Base-by-base conservation (phyloP, 2,797 vertebrate genomes). In the Staurois parvus region DNA sequence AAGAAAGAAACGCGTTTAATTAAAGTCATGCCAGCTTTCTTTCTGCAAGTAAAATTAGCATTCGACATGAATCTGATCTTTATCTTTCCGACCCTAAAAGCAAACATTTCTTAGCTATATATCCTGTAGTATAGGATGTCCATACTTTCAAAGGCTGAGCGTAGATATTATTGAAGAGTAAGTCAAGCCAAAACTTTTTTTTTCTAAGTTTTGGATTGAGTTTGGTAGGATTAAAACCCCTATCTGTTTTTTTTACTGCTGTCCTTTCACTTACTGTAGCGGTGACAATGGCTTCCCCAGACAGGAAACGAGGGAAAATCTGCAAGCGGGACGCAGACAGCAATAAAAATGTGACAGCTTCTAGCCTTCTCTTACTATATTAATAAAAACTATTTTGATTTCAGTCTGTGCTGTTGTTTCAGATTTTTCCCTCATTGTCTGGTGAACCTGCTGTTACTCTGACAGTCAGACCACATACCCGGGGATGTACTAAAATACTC, bases 21-120 rank as follows among this genome's bases (percentile, higher is more conserved):
- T 81, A 70, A 86, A 77, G 59, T 24, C 30, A 29, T 11, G 78
- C 62, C 84, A 80, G 74, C 15, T 37, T 79, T 45, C 81, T 78
- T 76, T 81, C 72, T 76, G 37, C 59, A 76, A 70, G 69, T 79
- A 7, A 79, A 79, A 84, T 68, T 78, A 72, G 52, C 72, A 30
- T n/a, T 17, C 64, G 13, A n/a, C 48, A 48, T 56, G 34, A 73
- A 83, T 73, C 69, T 59, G 75, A 64, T 86, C 30, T 68, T 59
- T 68, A 86, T 83, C 80, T 77, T 24, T 13, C 30, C 2, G 42
- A 28, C 21, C 19, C n/a, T 68, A 62, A 72, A 82, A 68, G 75
- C 37, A 79, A 83, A 67, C 56, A 34, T 30, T 64, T 59, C 69
- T 30, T n/a, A 28, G 24, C n/a, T 64, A 64, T 64, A 64, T 26